phyloP scores from a whole-genome alignment of 2,113 vertebrate species.

The Megaleporinus macrocephalus region DNA sequence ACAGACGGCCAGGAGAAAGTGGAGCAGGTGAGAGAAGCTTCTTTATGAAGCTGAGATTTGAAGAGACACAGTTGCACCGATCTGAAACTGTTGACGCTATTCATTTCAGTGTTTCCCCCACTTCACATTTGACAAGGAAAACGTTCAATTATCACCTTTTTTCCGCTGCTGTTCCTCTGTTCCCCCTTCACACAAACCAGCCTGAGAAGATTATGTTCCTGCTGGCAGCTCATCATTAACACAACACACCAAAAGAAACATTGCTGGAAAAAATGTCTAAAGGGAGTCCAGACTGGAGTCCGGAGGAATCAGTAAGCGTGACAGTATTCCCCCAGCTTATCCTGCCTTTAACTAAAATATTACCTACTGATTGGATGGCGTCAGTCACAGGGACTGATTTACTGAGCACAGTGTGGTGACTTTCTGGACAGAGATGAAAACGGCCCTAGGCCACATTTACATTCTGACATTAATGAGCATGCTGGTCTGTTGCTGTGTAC shows the following conservation, averaged over 20 bases:
- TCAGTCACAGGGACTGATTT: neutral
- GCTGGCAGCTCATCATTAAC: slow-evolving; percentile 26
- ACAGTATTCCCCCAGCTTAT: slow-evolving; percentile 1
- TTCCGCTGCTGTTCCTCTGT: slow-evolving; percentile 3
- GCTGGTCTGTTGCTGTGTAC: neutral
- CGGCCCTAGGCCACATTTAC: neutral
- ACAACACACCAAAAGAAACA: slow-evolving; percentile 13
- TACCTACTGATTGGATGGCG: neutral
- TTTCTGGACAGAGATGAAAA: neutral
- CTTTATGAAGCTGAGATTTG: neutral
- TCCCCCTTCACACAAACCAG: slow-evolving; percentile 13
- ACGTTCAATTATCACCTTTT: slow-evolving; percentile 41
- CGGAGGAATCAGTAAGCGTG: slow-evolving; percentile 5
- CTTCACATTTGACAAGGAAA: slow-evolving; percentile 4
- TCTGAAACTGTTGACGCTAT: neutral
- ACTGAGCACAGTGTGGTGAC: too few relatives aligned
- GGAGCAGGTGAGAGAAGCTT: slow-evolving; percentile 12
- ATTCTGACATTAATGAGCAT: neutral
- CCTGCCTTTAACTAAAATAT: slow-evolving; percentile 9
- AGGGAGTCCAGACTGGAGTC: slow-evolving; percentile 6
- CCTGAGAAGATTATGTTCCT: neutral
- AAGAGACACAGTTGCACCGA: neutral
- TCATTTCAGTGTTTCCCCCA: slow-evolving; percentile 1
- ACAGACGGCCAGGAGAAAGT: neutral
- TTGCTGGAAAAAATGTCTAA: slow-evolving; percentile 18